phyloP scores from a whole-genome alignment of 2,888 invertebrate genomes.

The Cabera pusaria region DNA sequence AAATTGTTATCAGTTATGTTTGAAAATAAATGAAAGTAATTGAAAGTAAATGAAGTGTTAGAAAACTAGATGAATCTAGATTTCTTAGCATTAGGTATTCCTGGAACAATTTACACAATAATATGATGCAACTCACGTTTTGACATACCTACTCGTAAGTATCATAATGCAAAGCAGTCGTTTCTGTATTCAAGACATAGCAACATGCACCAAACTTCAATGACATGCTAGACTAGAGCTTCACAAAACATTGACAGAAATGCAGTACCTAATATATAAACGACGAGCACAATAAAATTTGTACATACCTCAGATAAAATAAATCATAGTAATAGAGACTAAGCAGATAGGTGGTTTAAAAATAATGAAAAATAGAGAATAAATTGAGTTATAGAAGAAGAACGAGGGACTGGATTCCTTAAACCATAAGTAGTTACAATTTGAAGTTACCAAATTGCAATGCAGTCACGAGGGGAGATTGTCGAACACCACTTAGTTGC shows the following conservation, averaged over 20 bases:
- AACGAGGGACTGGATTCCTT: constrained; percentile 80
- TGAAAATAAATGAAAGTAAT: too few species aligned
- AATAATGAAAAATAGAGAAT: constrained; percentile 30
- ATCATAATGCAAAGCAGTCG: constrained; percentile 13
- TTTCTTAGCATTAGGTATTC: too few species aligned
- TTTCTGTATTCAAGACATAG: constrained; percentile 4
- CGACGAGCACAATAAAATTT: constrained; percentile 21
- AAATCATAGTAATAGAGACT: constrained; percentile 39
- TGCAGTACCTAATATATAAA: constrained; percentile 27
- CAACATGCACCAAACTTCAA: constrained; percentile 12
- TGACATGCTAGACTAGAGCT: constrained; percentile 25
- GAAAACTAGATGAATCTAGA: too few species aligned
- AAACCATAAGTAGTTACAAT: constrained; percentile 82
- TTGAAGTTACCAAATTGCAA: constrained; percentile 83
- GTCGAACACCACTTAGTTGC: constrained; percentile 67
- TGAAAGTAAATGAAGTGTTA: too few species aligned
- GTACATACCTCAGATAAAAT: constrained; percentile 44
- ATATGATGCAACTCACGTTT: too few species aligned
- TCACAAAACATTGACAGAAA: too few species aligned
- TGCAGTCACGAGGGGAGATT: constrained; percentile 85
- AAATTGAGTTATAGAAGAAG: constrained; percentile 65
- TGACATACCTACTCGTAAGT: too few species aligned
- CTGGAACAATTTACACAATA: too few species aligned
- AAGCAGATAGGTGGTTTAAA: constrained; percentile 36
- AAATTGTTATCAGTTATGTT: too few species aligned